Base-by-base conservation (phyloP, 2,113 vertebrate genomes). In the Antechinus flavipes region DNA sequence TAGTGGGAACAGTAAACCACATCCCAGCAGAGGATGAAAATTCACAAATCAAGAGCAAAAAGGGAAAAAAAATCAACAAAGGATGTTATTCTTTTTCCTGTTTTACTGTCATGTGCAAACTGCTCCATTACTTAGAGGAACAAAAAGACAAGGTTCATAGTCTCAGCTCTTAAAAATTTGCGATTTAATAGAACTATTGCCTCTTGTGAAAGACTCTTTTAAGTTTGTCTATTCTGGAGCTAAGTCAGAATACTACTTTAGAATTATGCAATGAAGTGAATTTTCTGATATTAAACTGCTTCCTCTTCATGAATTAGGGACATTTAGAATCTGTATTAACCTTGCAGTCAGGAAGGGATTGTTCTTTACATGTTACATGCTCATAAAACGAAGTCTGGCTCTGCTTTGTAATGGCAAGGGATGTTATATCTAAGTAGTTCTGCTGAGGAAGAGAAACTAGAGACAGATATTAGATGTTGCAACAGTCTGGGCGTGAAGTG, bases 131-230 rank as follows among this genome's bases (percentile, higher is more conserved):
- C 47, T 93, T 93, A 58, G 90, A 84, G 27, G 76, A 91, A 91
- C 23, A 16, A 92, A 93, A 92, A 96, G 89, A 53, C 90, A 61
- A 96, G 96, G 93, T 96, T 96, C 96, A 98, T 97, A 22, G n/a
- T 84, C 68, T 84, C 68, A 95, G 94, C 96, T 95, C 93, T 98
- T 97, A 97, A 95, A 95, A 84, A 92, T 93, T 95, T 92, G 91
- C 54, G 47, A 30, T 91, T 7, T 96, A 96, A 97, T 68, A 27
- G 50, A 61, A 96, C 91, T 91, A 50, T 93, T 91, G 91, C 58
- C 92, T 95, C 94, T 97, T 97, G 61, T 54, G 95, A 97, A 96
- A 97, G 22, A 11, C 23, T 30, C 46, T 54, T 68, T 95, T 90
- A 94, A 96, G 55, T 95, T 90, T 94, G 90, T 94, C 94, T 54